Percentiles rank a stretch among this genome's conserved stretches.
Evolutionary conservation across 2,888 invertebrate species (phyloP).

Genomic region (Protodeltote pygarga): DNA sequence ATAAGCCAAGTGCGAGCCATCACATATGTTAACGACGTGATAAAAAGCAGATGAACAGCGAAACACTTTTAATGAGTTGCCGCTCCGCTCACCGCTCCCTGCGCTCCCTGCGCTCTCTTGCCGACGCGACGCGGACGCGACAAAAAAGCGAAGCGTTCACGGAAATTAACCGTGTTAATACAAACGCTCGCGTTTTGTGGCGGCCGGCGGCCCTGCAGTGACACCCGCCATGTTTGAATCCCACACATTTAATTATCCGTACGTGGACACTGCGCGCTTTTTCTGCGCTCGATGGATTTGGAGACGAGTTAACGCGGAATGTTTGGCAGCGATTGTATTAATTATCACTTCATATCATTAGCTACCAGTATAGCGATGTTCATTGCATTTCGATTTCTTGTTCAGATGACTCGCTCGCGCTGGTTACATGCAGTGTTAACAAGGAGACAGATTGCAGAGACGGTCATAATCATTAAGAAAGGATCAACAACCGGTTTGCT

Average conservation of each 20-base stretch:
- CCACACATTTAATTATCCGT: conserved; percentile 28
- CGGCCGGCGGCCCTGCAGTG: conserved; percentile 19
- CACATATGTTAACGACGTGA: conserved; percentile 37
- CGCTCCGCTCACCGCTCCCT: conserved; percentile 1
- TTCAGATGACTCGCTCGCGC: no score
- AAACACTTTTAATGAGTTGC: conserved; percentile 31
- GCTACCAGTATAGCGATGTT: conserved; percentile 30
- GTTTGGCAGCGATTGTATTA: conserved; percentile 25
- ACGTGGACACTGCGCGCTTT: conserved; percentile 28
- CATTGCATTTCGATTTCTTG: conserved; percentile 19
- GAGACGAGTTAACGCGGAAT: conserved; percentile 30
- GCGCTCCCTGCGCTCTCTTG: conserved; percentile 1
- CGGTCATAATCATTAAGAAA: no score
- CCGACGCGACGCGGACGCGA: neutral
- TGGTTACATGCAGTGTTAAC: no score
- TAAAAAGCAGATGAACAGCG: conserved; percentile 37
- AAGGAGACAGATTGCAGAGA: no score
- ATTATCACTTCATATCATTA: conserved; percentile 40
- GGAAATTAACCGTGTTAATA: conserved; percentile 41
- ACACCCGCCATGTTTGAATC: conserved; percentile 36
- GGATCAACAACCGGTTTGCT: no score
- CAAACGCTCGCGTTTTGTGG: conserved; percentile 38
- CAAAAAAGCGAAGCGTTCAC: conserved; percentile 34
- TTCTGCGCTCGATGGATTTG: conserved; percentile 22
- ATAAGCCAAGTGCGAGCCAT: conserved; percentile 21